Base-by-base conservation (phyloP, 1,140 invertebrate genomes). In the Lucilia cuprina region DNA sequence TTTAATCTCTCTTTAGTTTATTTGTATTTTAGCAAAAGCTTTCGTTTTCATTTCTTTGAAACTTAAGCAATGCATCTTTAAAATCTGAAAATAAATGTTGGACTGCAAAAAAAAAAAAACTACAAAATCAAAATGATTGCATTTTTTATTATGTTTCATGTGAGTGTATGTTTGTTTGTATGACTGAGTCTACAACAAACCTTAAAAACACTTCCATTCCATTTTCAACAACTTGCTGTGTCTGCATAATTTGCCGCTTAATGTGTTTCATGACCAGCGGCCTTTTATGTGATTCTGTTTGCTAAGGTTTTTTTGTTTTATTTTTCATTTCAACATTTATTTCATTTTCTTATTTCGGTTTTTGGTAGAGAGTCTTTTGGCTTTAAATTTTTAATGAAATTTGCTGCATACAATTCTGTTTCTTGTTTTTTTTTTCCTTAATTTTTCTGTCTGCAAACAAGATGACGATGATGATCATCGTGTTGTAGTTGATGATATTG, bases 231-330 rank as follows among this genome's bases (percentile, higher is more conserved):
- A 70, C 65, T 70, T 70, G 65, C 65, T 70, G 65, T 70, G 65
- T 70, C 65, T 70, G 65, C 65, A 70, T 70, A 70, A 70, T 70
- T 70, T 70, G 65, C 65, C 65, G 65, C 65, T 70, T 70, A 70
- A 70, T 70, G 65, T 70, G 65, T 70, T 70, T 70, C 65, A 70
- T 70, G 65, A 70, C 65, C 65, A 70, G 65, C 65, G 65, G 65
- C 65, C 65, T 70, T 70, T 70, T 70, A 70, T 70, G 65, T 70
- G 65, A 70, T 70, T 70, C 65, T 70, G 13, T 17, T n/a, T 60
- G 14, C n/a, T n/a, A n/a, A 17, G 13, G 13, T 60, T 14, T 70
- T 70, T 65, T 8, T 17, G 60, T 65, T 19, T 65, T 65, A n/a
- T 65, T 65, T 65, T 65, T 5, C 60, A 17, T 65, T 65, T 30